These are phyloP conservation scores for Micronycteris hirsuta DNA, from an alignment of 2,113 vertebrate species.

Conservation along the genomic window DNA sequence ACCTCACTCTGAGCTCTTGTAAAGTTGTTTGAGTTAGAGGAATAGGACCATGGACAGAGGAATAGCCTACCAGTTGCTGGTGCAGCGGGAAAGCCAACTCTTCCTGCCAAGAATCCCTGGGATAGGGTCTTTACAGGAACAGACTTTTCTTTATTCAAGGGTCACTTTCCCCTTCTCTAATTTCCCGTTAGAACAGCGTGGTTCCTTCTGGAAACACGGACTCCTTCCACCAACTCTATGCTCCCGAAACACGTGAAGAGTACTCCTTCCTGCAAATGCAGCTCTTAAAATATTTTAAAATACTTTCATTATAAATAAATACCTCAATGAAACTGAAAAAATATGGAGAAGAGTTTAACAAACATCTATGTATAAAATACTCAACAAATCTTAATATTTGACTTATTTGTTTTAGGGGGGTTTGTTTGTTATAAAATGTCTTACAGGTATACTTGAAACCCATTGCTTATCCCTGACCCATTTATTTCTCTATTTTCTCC, in stretches of 20 bases:
- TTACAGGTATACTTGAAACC: not conserved
- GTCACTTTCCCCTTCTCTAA: not conserved
- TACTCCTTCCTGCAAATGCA: slow-evolving; percentile 18
- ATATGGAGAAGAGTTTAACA: slow-evolving; percentile 7
- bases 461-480: not conserved
- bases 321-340: slow-evolving; percentile 11
- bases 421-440: not conserved
- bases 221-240: not conserved
- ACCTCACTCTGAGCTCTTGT: slow-evolving; percentile 19
- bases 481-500: not conserved
- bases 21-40: not conserved
- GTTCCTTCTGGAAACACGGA: not conserved
- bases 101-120: not conserved
- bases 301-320: slow-evolving; percentile 19
- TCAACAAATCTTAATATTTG: slow-evolving; percentile 10
- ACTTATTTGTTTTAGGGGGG: not conserved
- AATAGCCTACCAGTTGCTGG: not conserved
- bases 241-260: not conserved
- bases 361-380: not conserved
- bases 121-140: slow-evolving; percentile 11
- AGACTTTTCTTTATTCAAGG: not conserved
- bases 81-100: not conserved
- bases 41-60: slow-evolving; percentile 78
- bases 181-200: not conserved
- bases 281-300: slow-evolving; percentile 2